Conservation (phyloP, 2,888 invertebrate genomes). For the Mimas tiliae region DNA sequence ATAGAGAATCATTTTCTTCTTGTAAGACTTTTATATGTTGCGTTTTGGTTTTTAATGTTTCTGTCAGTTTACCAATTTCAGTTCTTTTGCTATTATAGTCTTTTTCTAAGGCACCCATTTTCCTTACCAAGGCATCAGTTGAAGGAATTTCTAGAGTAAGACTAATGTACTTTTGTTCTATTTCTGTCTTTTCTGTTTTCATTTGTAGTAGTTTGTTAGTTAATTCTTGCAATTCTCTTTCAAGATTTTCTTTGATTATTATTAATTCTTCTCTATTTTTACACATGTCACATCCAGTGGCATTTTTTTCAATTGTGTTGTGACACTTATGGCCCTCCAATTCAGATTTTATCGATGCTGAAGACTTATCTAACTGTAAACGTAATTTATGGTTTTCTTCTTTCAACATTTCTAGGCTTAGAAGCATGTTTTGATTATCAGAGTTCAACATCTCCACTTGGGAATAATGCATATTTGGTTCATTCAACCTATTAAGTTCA, state of each 20-base stretch:
- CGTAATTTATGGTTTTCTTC: slow-evolving; percentile 59
- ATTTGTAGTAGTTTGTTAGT: slow-evolving; percentile 48
- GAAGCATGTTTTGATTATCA: slow-evolving; percentile 46
- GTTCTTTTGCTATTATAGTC: slow-evolving; percentile 51
- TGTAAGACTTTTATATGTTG: slow-evolving; percentile 66
- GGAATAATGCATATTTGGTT: slow-evolving; percentile 42
- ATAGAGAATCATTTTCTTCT: slow-evolving; percentile 81
- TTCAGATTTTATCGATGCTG: slow-evolving; percentile 23
- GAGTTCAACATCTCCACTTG: slow-evolving; percentile 46
- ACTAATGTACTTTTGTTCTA: slow-evolving; percentile 61
- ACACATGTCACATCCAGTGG: slow-evolving; percentile 43
- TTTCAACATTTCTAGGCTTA: slow-evolving; percentile 51
- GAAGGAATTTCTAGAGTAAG: slow-evolving; percentile 59
- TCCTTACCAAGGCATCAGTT: slow-evolving; percentile 56
- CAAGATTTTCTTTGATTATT: slow-evolving; percentile 36
- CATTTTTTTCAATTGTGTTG: slow-evolving; percentile 18
- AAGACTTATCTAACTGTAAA: slow-evolving; percentile 45
- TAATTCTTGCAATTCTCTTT: slow-evolving; percentile 48
- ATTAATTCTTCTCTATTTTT: slow-evolving; percentile 39
- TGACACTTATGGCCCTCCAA: slow-evolving; percentile 27
- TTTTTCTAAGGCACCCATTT: slow-evolving; percentile 58
- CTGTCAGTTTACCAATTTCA: slow-evolving; percentile 54
- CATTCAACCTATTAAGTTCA: slow-evolving; percentile 44
- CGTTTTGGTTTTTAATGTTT: slow-evolving; percentile 48
- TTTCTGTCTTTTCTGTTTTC: slow-evolving; percentile 51